phyloP scores from a whole-genome alignment of 2,888 invertebrate species.

The Platerodrilus igneus region DNA sequence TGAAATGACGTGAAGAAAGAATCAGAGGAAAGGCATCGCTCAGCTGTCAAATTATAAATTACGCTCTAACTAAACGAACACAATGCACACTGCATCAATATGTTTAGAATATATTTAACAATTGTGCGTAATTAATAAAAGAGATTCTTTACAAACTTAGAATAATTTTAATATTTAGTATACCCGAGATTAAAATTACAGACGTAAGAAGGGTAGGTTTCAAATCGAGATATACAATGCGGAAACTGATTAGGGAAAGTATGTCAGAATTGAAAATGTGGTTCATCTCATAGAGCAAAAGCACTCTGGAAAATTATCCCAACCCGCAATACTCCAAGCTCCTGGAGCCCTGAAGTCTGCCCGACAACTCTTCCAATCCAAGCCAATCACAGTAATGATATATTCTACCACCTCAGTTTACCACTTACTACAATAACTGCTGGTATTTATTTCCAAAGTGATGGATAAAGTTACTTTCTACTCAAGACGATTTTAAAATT shows the following conservation, averaged over 20 bases:
- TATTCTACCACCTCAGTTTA: slow-evolving; percentile 27
- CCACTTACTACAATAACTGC: too few species aligned
- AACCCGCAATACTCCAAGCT: slow-evolving; percentile 19
- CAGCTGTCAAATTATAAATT: too few species aligned
- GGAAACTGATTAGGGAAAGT: slow-evolving; percentile 22
- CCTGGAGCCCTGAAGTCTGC: slow-evolving; percentile 27
- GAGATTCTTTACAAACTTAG: too few species aligned
- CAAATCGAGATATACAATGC: slow-evolving; percentile 22
- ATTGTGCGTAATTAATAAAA: slow-evolving; percentile 17
- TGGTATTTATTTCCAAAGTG: too few species aligned
- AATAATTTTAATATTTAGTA: too few species aligned
- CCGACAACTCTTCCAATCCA: slow-evolving; percentile 29
- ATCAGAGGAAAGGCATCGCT: too few species aligned
- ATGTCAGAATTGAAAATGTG: slow-evolving; percentile 26
- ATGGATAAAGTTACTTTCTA: too few species aligned
- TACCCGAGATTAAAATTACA: slow-evolving; percentile 18
- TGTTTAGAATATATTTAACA: too few species aligned
- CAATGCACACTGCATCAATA: too few species aligned
- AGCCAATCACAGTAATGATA: slow-evolving; percentile 32
- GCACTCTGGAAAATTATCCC: slow-evolving; percentile 34
- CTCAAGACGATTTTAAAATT: too few species aligned
- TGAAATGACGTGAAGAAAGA: too few species aligned
- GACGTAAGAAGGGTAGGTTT: slow-evolving; percentile 15
- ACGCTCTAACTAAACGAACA: too few species aligned
- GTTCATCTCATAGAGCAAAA: slow-evolving; percentile 30